Percentiles rank a stretch among this genome's conserved stretches.
phyloP scores from a whole-genome alignment of 2,113 vertebrate genomes.

The Menura novaehollandiae region DNA sequence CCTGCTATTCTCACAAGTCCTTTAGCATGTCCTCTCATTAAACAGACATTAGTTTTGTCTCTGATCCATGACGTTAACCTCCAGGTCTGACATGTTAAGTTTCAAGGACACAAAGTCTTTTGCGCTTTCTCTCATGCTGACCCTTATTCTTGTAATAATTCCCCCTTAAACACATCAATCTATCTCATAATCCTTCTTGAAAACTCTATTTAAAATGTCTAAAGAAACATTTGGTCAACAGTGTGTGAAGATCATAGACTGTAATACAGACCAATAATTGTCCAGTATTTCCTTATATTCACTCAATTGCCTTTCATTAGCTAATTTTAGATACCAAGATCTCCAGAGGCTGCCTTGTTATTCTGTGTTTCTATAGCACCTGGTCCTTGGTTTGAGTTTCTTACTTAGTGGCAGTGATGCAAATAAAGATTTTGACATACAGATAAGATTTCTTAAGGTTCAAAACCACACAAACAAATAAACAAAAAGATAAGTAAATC shows the following conservation, averaged over 20 bases:
- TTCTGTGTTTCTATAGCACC: not conserved
- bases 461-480: not conserved
- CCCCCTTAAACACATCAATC: not conserved
- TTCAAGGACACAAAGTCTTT: not conserved
- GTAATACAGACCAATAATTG: not conserved
- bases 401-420: not conserved
- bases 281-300: not conserved
- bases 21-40: not conserved
- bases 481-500: not conserved
- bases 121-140: rapidly evolving
- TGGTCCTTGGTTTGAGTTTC: not conserved
- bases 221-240: not conserved
- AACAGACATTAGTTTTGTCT: not conserved
- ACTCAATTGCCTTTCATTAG: not conserved
- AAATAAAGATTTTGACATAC: not conserved
- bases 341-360: not conserved
- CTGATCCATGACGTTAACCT: not conserved
- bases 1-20: not conserved
- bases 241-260: not conserved
- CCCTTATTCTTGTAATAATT: not conserved
- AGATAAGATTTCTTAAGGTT: not conserved
- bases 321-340: not conserved
- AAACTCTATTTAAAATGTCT: not conserved
- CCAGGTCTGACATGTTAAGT: not conserved
- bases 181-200: not conserved